phyloP scores from a whole-genome alignment of 2,888 invertebrate genomes.

The Scaeva pyrastri region DNA sequence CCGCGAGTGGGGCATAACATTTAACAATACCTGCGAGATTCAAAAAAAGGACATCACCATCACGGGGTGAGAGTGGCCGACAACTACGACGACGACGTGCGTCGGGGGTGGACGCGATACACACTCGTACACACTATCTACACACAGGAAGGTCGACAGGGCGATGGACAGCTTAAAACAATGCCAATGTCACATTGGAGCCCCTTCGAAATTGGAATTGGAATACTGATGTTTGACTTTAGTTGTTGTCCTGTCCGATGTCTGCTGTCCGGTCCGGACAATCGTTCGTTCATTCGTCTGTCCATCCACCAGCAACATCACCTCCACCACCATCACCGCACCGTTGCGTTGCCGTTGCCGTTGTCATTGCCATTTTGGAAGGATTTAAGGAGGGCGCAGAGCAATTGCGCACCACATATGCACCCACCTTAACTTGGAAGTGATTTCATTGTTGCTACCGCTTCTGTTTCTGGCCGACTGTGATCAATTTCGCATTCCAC shows the following conservation, averaged over 20 bases:
- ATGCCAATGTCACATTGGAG: conserved; percentile 75
- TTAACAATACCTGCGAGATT: conserved; percentile 73
- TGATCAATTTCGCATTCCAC: conserved; percentile 70
- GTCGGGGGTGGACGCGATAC: conserved; percentile 38
- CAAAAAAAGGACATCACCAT: conserved; percentile 54
- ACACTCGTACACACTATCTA: neutral
- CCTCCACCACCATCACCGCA: neutral
- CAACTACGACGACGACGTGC: no score
- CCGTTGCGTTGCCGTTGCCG: no score
- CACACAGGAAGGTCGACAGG: conserved; percentile 71
- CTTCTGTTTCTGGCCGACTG: conserved; percentile 21
- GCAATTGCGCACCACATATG: conserved; percentile 66
- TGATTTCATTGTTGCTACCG: conserved; percentile 74
- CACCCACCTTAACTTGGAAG: conserved; percentile 42
- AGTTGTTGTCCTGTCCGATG: no score
- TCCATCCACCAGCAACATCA: no score
- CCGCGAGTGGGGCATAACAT: conserved; percentile 44
- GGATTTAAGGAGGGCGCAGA: conserved; percentile 28
- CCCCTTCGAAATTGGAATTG: conserved; percentile 51
- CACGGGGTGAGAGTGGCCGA: conserved; percentile 19
- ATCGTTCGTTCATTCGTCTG: conserved; percentile 11
- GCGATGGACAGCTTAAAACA: conserved; percentile 75
- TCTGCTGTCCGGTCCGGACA: neutral
- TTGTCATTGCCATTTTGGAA: conserved; percentile 22
- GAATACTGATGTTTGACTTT: conserved; percentile 74